Evolutionary conservation across 2,888 invertebrate genomes (phyloP), one percentile per base, ranked within the genome.

Genomic region (Phalera bucephala): DNA sequence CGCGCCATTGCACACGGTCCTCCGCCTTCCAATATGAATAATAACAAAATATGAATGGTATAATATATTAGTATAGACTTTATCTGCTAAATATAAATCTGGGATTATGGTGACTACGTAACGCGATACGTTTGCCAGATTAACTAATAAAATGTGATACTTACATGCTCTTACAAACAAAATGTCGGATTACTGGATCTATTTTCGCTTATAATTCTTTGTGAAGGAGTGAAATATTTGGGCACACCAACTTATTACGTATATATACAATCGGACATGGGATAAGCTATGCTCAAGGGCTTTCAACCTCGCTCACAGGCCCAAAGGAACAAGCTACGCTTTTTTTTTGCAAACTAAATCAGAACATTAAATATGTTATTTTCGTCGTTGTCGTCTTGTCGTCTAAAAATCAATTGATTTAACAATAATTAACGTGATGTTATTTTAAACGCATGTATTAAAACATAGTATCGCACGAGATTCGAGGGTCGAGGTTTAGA

Each of bases 281-380:
- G 56, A 48, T 57, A 57, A 57, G 41, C 56, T 52, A 46, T 42
- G 57, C 52, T 57, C 49, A 56, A 56, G 52, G 42, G 56, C 48
- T 60, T 55, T 45, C 40, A 35, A 30, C 33, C 29, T 27, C 40
- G 33, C 3, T 5, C 5, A 3, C 5, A 46, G 31, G 40, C 48
- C 39, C 60, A 48, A 25, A 26, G 33, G 40, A 36, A 23, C 39
- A 36, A 41, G 42, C 39, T 40, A 17, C 36, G 33, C 21, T 38
- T 47, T 54, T 59, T 59, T 59, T 30, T 55, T 28, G 33, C 48
- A 38, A 46, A 32, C 49, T 29, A 31, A 44, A 54, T 38, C 46
- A n/a, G n/a, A n/a, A n/a, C n/a, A n/a, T n/a, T n/a, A n/a, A n/a
- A n/a, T n/a, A n/a, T n/a, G n/a, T n/a, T n/a, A n/a, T n/a, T n/a